These are phyloP conservation scores for Tetramorium parvispinum DNA, from an alignment of 1,140 invertebrate species.

Conservation along the genomic window DNA sequence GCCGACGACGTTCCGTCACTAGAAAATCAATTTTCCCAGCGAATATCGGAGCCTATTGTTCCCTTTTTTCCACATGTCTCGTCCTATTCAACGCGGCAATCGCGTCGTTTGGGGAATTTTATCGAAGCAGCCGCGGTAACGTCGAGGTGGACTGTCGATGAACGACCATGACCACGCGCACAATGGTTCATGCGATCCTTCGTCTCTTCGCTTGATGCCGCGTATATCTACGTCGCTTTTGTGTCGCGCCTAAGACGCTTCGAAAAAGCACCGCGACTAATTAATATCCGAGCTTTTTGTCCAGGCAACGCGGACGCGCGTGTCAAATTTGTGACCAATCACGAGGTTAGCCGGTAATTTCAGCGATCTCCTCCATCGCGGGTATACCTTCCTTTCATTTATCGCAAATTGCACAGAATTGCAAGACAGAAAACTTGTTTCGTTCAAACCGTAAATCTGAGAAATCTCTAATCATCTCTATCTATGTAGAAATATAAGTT, in stretches of 20 bases:
- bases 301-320: constrained; percentile 11
- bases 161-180: constrained; percentile 66
- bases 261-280: constrained; percentile 71
- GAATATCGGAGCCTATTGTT: constrained; percentile 68
- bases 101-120: constrained; percentile 70
- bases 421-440: background rate
- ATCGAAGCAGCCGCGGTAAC: constrained; percentile 35
- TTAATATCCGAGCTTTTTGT: constrained; percentile 56
- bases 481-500: background rate
- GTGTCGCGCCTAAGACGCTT: constrained; percentile 55
- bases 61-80: constrained; percentile 35
- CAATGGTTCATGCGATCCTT: constrained; percentile 60
- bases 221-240: constrained; percentile 63
- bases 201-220: constrained; percentile 37
- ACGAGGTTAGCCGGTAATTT: constrained; percentile 24
- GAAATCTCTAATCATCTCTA: background rate
- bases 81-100: constrained; percentile 61
- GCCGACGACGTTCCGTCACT: constrained; percentile 43
- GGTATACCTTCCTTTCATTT: background rate
- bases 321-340: constrained; percentile 39
- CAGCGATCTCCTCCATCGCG: background rate
- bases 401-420: background rate
- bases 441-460: background rate
- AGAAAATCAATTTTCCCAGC: constrained; percentile 71
- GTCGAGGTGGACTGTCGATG: constrained; percentile 41